phyloP scores from a whole-genome alignment of 2,797 vertebrate genomes.

The Phalloptychus januarius region DNA sequence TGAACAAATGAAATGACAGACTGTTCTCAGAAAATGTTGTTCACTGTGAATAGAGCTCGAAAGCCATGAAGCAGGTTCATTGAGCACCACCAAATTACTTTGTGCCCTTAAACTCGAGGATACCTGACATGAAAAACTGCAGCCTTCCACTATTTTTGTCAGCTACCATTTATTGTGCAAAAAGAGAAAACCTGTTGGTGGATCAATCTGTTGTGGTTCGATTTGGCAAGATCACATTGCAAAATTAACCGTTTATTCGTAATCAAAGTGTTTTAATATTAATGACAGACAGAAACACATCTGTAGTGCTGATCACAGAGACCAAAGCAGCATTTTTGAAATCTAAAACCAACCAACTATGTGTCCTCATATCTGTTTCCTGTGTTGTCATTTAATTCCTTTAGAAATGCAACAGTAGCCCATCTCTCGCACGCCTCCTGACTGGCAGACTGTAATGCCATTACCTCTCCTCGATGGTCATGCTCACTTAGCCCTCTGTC shows the following conservation, averaged over 20 bases:
- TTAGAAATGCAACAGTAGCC: conserved; percentile 59
- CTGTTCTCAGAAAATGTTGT: conserved; percentile 48
- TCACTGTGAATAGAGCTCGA: neutral
- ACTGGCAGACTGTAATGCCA: conserved; percentile 72
- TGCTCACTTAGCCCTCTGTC: conserved; percentile 74
- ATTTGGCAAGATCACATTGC: conserved; percentile 1
- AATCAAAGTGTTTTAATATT: conserved; percentile 1
- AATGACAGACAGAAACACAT: conserved; percentile 1
- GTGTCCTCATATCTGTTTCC: conserved; percentile 25
- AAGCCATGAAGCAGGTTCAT: neutral
- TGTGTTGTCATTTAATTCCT: conserved; percentile 37
- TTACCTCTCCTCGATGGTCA: conserved; percentile 72
- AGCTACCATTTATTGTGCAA: conserved; percentile 9
- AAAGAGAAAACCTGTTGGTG: neutral
- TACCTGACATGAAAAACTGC: conserved; percentile 23
- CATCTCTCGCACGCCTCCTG: conserved; percentile 55
- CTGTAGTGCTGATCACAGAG: neutral
- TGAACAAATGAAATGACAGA: conserved; percentile 35
- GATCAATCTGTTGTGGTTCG: conserved; percentile 1
- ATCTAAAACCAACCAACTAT: conserved; percentile 1
- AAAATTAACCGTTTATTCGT: neutral
- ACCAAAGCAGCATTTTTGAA: conserved; percentile 10
- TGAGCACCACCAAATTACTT: neutral
- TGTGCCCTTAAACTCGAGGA: conserved; percentile 34
- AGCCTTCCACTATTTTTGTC: conserved; percentile 24